Evolutionary conservation across 1,140 invertebrate species (phyloP).

Genomic region (Leptopilina clavipes): DNA sequence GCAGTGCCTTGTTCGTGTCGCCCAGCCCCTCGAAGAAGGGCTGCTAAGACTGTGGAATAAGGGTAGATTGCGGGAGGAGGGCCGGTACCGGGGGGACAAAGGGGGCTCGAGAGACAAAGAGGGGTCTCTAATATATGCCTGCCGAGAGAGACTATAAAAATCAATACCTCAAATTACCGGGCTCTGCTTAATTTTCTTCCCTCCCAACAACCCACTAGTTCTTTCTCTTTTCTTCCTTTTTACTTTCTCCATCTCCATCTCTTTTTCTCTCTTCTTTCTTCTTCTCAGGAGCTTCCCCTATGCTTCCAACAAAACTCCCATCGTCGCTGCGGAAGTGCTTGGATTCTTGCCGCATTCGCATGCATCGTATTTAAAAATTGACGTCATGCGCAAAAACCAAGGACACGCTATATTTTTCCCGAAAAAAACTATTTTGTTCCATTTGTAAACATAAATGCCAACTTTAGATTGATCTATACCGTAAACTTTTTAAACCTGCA

Average conservation of each 20-base stretch:
- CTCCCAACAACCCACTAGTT: slow-evolving; percentile 55
- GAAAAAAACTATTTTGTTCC: background rate
- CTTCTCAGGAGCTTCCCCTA: slow-evolving; percentile 38
- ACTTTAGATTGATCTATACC: background rate
- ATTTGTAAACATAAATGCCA: slow-evolving; percentile 33
- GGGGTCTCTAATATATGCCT: slow-evolving; percentile 73
- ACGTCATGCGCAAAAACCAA: slow-evolving; percentile 5
- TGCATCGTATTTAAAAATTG: slow-evolving; percentile 27
- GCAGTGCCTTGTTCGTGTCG: slow-evolving; percentile 68
- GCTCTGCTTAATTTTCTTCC: slow-evolving; percentile 75
- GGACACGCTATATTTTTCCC: slow-evolving; percentile 1
- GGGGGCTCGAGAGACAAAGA: slow-evolving; percentile 58
- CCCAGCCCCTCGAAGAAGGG: slow-evolving; percentile 58
- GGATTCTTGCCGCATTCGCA: slow-evolving; percentile 53
- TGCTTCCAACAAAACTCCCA: slow-evolving; percentile 42
- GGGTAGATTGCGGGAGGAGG: slow-evolving; percentile 56
- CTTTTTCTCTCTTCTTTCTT: slow-evolving; percentile 43
- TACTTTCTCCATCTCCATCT: slow-evolving; percentile 39
- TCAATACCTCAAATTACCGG: slow-evolving; percentile 76
- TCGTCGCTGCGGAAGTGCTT: slow-evolving; percentile 19
- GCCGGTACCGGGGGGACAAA: slow-evolving; percentile 46
- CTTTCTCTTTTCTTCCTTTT: slow-evolving; percentile 35
- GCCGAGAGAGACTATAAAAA: slow-evolving; percentile 75
- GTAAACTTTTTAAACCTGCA: background rate
- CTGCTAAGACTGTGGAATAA: slow-evolving; percentile 58